A percentile compares a stretch with the other conserved stretches of the same genome.
phyloP scores from a whole-genome alignment of 2,113 vertebrate genomes.

The Harpagus bidentatus region DNA sequence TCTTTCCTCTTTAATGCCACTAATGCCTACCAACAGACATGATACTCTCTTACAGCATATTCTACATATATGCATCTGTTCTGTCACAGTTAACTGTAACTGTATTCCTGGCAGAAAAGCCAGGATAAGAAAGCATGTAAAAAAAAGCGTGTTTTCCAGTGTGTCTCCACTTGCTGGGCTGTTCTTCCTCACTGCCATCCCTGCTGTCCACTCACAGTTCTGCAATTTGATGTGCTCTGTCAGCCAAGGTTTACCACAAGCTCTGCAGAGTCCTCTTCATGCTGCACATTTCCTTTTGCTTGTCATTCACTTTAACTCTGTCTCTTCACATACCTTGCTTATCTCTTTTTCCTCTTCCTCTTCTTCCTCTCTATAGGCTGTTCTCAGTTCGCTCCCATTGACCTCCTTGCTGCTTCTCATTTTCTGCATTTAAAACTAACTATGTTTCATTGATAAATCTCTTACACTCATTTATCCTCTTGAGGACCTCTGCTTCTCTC shows the following conservation, averaged over 20 bases:
- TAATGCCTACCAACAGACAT: neutral
- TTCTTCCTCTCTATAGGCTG: neutral
- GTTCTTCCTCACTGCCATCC: neutral
- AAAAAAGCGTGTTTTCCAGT: neutral
- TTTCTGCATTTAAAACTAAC: neutral
- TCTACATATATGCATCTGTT: neutral
- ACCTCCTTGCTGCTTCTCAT: neutral
- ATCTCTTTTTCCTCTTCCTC: neutral
- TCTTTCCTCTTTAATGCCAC: neutral
- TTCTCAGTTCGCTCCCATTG: neutral
- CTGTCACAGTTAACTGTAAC: neutral
- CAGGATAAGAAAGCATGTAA: neutral
- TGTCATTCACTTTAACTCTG: neutral
- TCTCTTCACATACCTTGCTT: neutral
- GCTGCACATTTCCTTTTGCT: neutral
- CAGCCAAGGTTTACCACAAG: neutral
- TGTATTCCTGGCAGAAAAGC: neutral
- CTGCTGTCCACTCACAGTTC: neutral
- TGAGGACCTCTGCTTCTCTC: neutral
- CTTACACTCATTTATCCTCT: neutral
- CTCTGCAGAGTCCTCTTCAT: neutral
- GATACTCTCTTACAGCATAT: neutral
- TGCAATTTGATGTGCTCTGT: neutral
- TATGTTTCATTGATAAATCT: conserved; percentile 9
- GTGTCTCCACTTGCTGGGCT: neutral